Percentiles rank a stretch among this genome's conserved stretches.
phyloP scores from a whole-genome alignment of 2,113 vertebrate species.

The Hydrochoerus hydrochaeris region DNA sequence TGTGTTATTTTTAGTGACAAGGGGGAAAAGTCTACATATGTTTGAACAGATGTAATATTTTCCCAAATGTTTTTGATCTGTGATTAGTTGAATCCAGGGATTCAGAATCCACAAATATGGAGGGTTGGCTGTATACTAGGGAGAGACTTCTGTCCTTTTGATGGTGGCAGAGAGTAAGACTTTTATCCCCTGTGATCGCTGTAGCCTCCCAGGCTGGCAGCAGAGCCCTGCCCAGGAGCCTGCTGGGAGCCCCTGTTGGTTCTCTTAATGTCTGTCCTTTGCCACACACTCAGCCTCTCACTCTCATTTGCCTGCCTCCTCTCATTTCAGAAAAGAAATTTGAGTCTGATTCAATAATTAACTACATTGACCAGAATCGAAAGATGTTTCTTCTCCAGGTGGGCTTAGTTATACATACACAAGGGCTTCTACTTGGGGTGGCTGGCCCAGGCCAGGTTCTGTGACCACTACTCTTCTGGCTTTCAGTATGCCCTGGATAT shows the following conservation, averaged over 20 bases:
- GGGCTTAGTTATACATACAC: neutral
- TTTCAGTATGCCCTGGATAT: conserved; percentile 89
- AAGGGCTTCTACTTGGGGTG: neutral
- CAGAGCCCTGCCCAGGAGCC: neutral
- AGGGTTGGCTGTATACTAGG: neutral
- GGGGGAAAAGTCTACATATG: neutral
- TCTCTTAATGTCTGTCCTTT: neutral
- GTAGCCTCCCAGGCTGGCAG: neutral
- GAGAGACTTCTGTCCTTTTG: neutral
- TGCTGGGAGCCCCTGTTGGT: neutral
- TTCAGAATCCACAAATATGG: neutral
- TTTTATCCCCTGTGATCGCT: rapidly evolving
- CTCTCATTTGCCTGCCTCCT: neutral
- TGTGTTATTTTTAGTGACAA: neutral
- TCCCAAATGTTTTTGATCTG: neutral
- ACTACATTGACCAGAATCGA: conserved; percentile 89
- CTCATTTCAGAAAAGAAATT: conserved; percentile 87
- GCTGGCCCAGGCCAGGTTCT: neutral
- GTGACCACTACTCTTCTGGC: neutral
- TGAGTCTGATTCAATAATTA: conserved; percentile 84
- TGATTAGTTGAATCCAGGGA: neutral
- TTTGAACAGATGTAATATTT: neutral
- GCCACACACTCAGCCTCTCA: rapidly evolving
- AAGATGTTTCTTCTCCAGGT: conserved; percentile 95
- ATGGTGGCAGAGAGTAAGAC: neutral